These are phyloP conservation scores for Chloroclystis v-ata DNA, from an alignment of 2,888 invertebrate species.

Conservation along the genomic window DNA sequence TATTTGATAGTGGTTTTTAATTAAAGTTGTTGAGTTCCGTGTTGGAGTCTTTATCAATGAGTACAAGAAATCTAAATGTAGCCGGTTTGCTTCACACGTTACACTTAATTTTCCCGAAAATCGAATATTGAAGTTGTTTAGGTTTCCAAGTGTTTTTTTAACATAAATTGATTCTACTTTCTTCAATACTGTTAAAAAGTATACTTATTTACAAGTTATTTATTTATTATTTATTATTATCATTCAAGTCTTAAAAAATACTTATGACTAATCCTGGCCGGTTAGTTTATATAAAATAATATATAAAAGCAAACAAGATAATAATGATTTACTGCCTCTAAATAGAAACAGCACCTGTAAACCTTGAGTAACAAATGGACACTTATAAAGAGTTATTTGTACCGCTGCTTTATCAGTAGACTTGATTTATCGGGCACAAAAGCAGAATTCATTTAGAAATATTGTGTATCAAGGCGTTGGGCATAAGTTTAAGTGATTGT, in stretches of 20 bases:
- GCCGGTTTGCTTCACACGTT: no score
- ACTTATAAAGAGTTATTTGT: constrained; percentile 13
- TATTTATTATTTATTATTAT: no score
- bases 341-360: constrained; percentile 8
- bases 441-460: background rate
- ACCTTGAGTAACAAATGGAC: constrained; percentile 15
- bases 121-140: no score
- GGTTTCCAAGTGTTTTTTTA: no score
- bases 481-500: no score
- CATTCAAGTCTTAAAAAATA: no score
- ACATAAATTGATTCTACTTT: no score
- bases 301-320: constrained; percentile 12
- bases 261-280: no score
- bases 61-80: no score
- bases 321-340: constrained; percentile 17
- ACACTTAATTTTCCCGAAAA: no score
- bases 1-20: constrained; percentile 11
- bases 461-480: background rate
- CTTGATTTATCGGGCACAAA: background rate
- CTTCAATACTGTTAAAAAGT: no score
- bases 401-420: background rate
- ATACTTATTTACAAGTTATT: no score
- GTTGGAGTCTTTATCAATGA: background rate
- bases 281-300: constrained; percentile 5
- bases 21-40: constrained; percentile 5